Evolutionary conservation across 2,888 invertebrate species (phyloP), one percentile per base, ranked within the genome.

Genomic region (Lepas anatifera): DNA sequence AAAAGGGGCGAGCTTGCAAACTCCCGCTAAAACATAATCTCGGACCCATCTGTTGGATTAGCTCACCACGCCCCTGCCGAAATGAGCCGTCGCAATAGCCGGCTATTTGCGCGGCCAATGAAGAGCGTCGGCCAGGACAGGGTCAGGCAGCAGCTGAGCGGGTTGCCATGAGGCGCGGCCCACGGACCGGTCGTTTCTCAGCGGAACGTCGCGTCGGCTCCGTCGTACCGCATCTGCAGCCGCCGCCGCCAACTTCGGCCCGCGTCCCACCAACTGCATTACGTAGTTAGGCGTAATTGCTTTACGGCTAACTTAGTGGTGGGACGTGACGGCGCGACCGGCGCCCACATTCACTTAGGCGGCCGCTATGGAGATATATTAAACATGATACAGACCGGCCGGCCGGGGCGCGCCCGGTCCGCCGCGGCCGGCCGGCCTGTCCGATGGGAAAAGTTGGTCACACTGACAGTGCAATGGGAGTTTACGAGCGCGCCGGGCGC

Each of bases 291-390:
- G 58, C 16, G 32, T 32, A 58, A 58, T 58, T 58, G 58, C 58
- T 32, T 58, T 58, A 58, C 25, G 58, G 58, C 58, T 58, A 58
- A 58, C 58, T 58, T 58, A 58, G 32, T 32, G 58, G 25, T 22
- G 58, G 58, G 18, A 58, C 58, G 58, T 58, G 58, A 18, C 58
- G 29, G 32, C 29, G 25, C 25, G 13, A 6, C 32, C 58, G 3
- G 58, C 32, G 58, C 29, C 58, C 58, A 27, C 58, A 58, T 58
- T 58, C 58, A 58, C 58, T 58, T 58, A 58, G 32, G 58, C 58
- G n/a, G n/a, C 58, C 32, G 32, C 29, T 58, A 58, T 58, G 58
- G 58, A 58, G 58, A 58, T 58, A 58, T 58, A 58, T 58, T 58
- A 58, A 32, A 27, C 58, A 32, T 58, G 58, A 58, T 58, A 58